phyloP scores from a whole-genome alignment of 1,140 invertebrate species.

The Acromyrmex heyeri region DNA sequence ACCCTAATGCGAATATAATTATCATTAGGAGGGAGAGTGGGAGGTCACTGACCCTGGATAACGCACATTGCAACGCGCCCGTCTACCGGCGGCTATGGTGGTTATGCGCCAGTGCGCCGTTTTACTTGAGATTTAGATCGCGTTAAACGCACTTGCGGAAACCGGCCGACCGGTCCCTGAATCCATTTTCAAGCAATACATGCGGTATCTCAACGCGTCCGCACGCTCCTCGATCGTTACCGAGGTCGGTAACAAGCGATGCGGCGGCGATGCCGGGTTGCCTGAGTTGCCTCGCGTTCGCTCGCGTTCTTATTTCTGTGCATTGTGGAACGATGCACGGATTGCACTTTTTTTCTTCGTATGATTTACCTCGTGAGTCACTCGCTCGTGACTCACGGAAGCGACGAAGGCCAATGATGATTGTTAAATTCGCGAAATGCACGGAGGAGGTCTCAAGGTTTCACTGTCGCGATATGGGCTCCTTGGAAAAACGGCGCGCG shows the following conservation, averaged over 20 bases:
- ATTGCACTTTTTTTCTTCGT: neutral
- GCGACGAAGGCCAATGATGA: constrained; percentile 50
- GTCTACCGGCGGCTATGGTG: constrained; percentile 6
- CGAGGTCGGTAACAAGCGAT: constrained; percentile 26
- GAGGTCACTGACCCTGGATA: constrained; percentile 65
- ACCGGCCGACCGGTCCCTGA: constrained; percentile 4
- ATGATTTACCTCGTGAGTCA: constrained; percentile 47
- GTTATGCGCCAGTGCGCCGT: constrained; percentile 47
- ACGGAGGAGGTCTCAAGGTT: constrained; percentile 32
- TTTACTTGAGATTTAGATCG: constrained; percentile 55
- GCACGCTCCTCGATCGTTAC: constrained; percentile 46
- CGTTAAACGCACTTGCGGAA: constrained; percentile 40
- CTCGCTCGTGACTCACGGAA: constrained; percentile 57
- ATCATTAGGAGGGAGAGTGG: constrained; percentile 65
- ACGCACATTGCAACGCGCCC: constrained; percentile 44
- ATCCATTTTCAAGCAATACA: constrained; percentile 41
- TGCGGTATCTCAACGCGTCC: constrained; percentile 17
- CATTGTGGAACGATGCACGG: constrained; percentile 9
- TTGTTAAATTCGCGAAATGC: constrained; percentile 49
- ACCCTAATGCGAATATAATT: constrained; percentile 74
- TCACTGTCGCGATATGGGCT: neutral
- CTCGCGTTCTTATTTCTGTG: constrained; percentile 1
- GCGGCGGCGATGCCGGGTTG: neutral
- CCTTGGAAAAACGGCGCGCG: constrained; percentile 2
- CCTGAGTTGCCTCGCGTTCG: neutral